Conservation (phyloP, 2,888 invertebrate genomes). For the Caenorhabditis macrosperma region DNA sequence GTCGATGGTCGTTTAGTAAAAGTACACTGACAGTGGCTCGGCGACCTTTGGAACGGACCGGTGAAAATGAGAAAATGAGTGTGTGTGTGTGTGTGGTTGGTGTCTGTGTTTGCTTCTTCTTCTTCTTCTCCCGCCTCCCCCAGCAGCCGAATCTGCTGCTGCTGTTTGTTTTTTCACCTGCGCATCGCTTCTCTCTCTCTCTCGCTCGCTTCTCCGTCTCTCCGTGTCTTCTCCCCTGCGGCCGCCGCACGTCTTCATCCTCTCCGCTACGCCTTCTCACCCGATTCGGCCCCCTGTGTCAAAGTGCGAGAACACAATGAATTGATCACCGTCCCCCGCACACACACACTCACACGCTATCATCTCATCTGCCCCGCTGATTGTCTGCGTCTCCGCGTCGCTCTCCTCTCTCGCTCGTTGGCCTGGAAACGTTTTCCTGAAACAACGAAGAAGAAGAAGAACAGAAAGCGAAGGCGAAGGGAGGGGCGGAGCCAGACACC, state of each 20-base stretch:
- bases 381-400: not conserved
- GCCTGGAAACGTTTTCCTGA: constrained; percentile 1
- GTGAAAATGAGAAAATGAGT: not conserved
- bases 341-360: constrained; percentile 4
- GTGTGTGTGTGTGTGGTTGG: not conserved
- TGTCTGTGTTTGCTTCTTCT: constrained; percentile 18
- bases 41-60: not conserved
- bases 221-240: not conserved
- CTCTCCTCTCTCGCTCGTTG: not conserved
- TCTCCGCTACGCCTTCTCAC: not conserved
- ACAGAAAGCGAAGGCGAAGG: not conserved
- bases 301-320: constrained; percentile 38
- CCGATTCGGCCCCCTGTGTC: not conserved
- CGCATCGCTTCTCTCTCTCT: constrained; percentile 14
- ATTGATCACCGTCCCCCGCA: constrained; percentile 27
- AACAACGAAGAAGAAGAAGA: not conserved
- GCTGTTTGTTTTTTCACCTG: constrained; percentile 35
- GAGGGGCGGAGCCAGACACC: constrained; percentile 24
- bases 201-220: not conserved
- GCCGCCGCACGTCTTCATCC: constrained; percentile 12
- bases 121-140: not conserved
- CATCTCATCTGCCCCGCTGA: constrained; percentile 2
- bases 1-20: too few species aligned
- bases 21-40: too few species aligned
- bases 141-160: not conserved